These are phyloP conservation scores for Catostomus latipinnis DNA, from an alignment of 2,797 vertebrate genomes.

Conservation along the genomic window DNA sequence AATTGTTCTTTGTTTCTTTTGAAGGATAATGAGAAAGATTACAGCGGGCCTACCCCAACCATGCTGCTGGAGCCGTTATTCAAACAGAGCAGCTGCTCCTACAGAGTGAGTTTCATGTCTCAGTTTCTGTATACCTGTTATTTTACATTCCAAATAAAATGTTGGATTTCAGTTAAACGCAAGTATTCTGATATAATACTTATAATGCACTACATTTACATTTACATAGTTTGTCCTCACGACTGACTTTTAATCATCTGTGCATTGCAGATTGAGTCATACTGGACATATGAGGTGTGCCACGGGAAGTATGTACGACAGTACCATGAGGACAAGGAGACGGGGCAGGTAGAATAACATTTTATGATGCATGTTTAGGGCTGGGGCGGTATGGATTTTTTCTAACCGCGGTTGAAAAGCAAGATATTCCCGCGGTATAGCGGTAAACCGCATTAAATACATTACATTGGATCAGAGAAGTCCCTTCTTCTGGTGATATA, in stretches of 20 bases:
- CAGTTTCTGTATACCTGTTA: slow-evolving; percentile 28
- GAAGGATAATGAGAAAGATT: slow-evolving; percentile 88
- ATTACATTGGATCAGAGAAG: no score
- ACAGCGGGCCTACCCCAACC: slow-evolving; percentile 84
- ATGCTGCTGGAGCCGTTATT: slow-evolving; percentile 91
- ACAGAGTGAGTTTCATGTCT: slow-evolving; percentile 81
- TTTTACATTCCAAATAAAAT: no score
- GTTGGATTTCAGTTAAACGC: no score
- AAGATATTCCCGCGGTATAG: no score
- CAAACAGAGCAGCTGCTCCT: slow-evolving; percentile 98
- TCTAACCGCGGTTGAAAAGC: no score
- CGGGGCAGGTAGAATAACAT: slow-evolving; percentile 84
- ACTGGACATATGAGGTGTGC: slow-evolving; percentile 98
- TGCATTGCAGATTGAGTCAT: slow-evolving; percentile 91
- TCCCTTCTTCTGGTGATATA: no score
- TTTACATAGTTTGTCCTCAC: background rate
- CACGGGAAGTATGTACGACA: slow-evolving; percentile 96
- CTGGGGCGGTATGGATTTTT: no score
- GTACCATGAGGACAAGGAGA: slow-evolving; percentile 98
- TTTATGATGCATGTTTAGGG: slow-evolving; percentile 16
- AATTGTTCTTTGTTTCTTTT: slow-evolving; percentile 42
- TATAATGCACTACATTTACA: no score
- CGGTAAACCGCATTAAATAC: no score
- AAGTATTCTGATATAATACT: no score
- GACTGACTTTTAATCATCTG: background rate